A percentile compares a stretch with the other conserved stretches of the same genome.
These are phyloP conservation scores for Bujurquina vittata DNA, from an alignment of 2,113 vertebrate genomes.

Conservation along the genomic window DNA sequence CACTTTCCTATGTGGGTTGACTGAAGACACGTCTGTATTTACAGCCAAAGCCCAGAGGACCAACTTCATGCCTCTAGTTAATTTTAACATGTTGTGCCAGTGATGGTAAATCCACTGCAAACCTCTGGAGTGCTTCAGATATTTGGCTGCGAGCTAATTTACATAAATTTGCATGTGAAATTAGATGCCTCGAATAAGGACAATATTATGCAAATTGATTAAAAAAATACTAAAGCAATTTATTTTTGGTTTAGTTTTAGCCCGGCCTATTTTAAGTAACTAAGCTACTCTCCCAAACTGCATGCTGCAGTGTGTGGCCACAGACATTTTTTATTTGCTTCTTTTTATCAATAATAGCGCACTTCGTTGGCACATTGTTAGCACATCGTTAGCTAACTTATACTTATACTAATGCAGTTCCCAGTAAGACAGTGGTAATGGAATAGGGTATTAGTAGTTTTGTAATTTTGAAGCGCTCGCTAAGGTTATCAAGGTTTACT, in stretches of 20 bases:
- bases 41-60: constrained; percentile 34
- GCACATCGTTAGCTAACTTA: background rate
- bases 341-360: background rate
- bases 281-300: background rate
- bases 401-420: background rate
- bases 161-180: constrained; percentile 61
- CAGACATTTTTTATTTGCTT: background rate
- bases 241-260: constrained; percentile 25
- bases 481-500: too few species aligned
- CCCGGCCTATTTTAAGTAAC: background rate
- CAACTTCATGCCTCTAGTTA: constrained; percentile 20
- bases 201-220: constrained; percentile 48
- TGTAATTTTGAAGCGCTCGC: too few species aligned
- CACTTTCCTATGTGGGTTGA: background rate
- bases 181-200: constrained; percentile 42
- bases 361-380: background rate
- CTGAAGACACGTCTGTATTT: constrained; percentile 19
- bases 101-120: constrained; percentile 23
- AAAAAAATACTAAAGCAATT: constrained; percentile 40
- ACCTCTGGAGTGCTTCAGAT: constrained; percentile 21
- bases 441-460: too few species aligned
- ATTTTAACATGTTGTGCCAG: constrained; percentile 49
- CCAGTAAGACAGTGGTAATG: too few species aligned
- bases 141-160: constrained; percentile 49
- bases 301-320: background rate